phyloP scores from a whole-genome alignment of 2,888 invertebrate genomes.

The Odontomyia ornata region DNA sequence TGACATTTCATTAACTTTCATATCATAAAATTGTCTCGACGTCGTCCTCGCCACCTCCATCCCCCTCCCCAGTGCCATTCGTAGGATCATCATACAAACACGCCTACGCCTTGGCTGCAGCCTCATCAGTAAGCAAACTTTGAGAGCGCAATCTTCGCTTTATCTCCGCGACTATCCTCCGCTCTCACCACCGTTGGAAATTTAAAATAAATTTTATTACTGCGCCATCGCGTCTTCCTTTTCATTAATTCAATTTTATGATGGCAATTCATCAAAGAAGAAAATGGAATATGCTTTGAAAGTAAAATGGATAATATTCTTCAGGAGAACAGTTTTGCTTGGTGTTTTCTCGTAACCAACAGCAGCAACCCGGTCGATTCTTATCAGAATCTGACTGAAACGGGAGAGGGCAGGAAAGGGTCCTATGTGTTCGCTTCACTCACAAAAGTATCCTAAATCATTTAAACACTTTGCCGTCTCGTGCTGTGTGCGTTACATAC shows the following conservation, averaged over 20 bases:
- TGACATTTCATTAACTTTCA: conserved; percentile 28
- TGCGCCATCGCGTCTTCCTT: conserved; percentile 32
- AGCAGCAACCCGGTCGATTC: conserved; percentile 12
- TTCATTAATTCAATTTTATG: conserved; percentile 42
- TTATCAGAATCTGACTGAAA: conserved; percentile 13
- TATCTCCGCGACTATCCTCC: not conserved
- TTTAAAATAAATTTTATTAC: conserved; percentile 36
- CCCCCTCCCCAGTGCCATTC: no score
- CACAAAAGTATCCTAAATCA: conserved; percentile 30
- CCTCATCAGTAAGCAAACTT: no score
- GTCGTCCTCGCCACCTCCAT: not conserved
- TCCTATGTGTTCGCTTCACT: not conserved
- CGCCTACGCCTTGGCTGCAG: no score
- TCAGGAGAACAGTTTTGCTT: not conserved
- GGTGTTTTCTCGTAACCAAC: not conserved
- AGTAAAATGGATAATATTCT: conserved; percentile 1
- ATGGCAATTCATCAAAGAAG: conserved; percentile 38
- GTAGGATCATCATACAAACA: no score
- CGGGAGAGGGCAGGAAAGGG: not conserved
- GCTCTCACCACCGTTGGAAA: not conserved
- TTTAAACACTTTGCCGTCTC: conserved; percentile 37
- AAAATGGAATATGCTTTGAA: conserved; percentile 36
- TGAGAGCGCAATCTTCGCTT: not conserved
- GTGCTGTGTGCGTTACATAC: conserved; percentile 33
- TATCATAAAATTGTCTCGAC: not conserved